Conservation (phyloP, 2,113 vertebrate genomes). For the Axis porcinus region DNA sequence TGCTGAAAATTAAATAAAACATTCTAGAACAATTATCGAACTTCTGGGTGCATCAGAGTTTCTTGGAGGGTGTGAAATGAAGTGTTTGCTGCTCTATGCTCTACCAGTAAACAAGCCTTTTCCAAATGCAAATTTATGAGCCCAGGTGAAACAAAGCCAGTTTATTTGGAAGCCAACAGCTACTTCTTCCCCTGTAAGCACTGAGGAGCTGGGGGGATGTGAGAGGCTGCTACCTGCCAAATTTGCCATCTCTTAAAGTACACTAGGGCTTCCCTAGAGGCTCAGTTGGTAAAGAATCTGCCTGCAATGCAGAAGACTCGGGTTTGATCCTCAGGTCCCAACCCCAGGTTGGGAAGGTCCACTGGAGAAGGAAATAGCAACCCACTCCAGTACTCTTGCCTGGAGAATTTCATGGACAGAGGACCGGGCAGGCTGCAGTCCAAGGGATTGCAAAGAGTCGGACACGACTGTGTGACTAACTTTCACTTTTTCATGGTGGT, state of each 20-base stretch:
- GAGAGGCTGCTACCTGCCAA: not conserved
- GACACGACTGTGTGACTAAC: not conserved
- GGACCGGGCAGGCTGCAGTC: not conserved
- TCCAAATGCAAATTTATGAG: too few species aligned
- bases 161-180: not conserved
- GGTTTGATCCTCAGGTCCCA: not conserved
- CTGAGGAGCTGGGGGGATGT: not conserved
- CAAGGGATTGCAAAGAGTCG: not conserved
- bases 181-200: not conserved
- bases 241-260: not conserved
- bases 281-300: not conserved
- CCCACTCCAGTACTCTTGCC: not conserved
- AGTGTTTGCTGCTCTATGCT: not conserved
- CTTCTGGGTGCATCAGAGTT: not conserved
- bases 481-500: not conserved
- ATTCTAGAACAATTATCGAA: not conserved
- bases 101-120: not conserved
- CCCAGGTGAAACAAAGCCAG: not conserved
- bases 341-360: rapidly evolving
- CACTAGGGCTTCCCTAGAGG: not conserved
- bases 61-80: not conserved
- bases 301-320: not conserved
- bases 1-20: not conserved
- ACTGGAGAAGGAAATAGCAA: not conserved
- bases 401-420: not conserved